A percentile compares a stretch with the other conserved stretches of the same genome.
Evolutionary conservation across 2,797 vertebrate genomes (phyloP).

Genomic region (Delichon dasypus): DNA sequence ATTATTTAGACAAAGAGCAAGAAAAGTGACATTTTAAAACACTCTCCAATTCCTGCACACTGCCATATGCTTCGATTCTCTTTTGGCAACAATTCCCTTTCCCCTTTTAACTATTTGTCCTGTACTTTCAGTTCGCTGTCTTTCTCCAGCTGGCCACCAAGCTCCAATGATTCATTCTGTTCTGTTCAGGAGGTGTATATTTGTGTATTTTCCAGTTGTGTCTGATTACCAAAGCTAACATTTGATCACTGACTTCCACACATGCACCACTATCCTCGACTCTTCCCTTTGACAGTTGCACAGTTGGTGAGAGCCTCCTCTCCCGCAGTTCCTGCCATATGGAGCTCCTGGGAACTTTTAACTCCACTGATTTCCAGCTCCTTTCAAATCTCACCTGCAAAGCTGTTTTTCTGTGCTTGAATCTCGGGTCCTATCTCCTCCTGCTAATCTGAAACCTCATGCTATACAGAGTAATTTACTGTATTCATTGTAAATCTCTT

Average conservation of each 20-base stretch:
- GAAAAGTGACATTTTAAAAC: slow-evolving; percentile 19
- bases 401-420: slow-evolving; percentile 24
- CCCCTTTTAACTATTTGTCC: background rate
- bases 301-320: slow-evolving; percentile 41
- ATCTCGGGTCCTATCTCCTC: slow-evolving; percentile 26
- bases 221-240: slow-evolving; percentile 31
- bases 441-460: slow-evolving; percentile 3
- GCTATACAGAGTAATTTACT: background rate
- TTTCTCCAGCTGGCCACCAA: slow-evolving; percentile 48
- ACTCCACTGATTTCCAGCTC: slow-evolving; percentile 54
- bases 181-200: background rate
- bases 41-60: background rate
- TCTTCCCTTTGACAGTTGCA: slow-evolving; percentile 34
- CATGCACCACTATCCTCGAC: background rate
- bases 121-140: background rate
- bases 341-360: slow-evolving; percentile 58
- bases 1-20: background rate
- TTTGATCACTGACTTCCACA: slow-evolving; percentile 14
- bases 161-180: background rate
- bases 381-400: slow-evolving; percentile 66
- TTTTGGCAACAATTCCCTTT: background rate
- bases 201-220: slow-evolving; percentile 45
- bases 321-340: slow-evolving; percentile 49
- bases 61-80: background rate
- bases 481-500: background rate